A percentile compares a stretch with the other conserved stretches of the same genome.
Evolutionary conservation across 2,888 invertebrate species (phyloP).

Genomic region (Heliconius erato): DNA sequence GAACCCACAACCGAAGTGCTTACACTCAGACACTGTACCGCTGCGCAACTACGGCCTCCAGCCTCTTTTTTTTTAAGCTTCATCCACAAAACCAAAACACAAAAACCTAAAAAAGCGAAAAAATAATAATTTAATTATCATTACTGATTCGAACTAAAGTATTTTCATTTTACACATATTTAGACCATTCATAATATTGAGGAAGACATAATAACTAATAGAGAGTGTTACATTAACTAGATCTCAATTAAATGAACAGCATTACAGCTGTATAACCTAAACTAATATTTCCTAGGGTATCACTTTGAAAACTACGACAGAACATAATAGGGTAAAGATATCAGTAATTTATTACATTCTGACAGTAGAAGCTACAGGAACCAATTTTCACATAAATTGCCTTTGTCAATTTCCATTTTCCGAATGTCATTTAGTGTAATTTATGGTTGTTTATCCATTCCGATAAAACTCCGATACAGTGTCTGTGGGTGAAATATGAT

Average conservation of each 20-base stretch:
- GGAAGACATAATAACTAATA: background rate
- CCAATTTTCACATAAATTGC: constrained; percentile 71
- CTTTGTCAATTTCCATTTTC: constrained; percentile 72
- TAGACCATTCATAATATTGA: background rate
- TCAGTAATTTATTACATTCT: constrained; percentile 62
- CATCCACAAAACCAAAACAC: background rate
- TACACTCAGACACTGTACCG: too few species aligned
- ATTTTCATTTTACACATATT: background rate
- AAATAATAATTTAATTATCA: too few species aligned
- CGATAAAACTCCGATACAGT: constrained; percentile 39
- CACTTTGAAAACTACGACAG: constrained; percentile 25
- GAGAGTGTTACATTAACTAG: background rate
- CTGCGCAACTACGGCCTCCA: too few species aligned
- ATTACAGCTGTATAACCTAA: background rate
- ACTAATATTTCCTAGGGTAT: background rate
- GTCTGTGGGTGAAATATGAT: constrained; percentile 33
- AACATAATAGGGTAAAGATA: constrained; percentile 41
- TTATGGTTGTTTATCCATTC: constrained; percentile 68
- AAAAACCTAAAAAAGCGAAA: too few species aligned
- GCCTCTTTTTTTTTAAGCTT: too few species aligned
- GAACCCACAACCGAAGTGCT: too few species aligned
- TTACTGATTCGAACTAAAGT: background rate
- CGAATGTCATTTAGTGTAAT: constrained; percentile 68
- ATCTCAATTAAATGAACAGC: constrained; percentile 2
- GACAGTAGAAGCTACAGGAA: constrained; percentile 62